phyloP scores from a whole-genome alignment of 2,888 invertebrate genomes.

The Limulus polyphemus region DNA sequence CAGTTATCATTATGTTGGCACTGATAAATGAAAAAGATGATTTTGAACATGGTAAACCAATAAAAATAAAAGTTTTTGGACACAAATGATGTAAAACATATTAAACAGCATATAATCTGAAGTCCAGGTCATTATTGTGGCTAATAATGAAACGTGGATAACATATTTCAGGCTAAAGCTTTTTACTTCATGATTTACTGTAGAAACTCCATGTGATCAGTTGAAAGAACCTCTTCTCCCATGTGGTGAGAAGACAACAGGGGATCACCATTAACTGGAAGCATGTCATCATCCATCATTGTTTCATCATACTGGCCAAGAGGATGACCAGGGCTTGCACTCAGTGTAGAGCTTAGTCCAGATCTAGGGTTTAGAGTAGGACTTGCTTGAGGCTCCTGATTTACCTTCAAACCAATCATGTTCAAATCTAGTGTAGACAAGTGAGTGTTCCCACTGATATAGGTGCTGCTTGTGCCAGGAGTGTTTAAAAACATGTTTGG shows the following conservation, averaged over 20 bases:
- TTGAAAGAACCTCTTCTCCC: no score
- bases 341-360: conserved; percentile 5
- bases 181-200: no score
- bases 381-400: conserved; percentile 1
- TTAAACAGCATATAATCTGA: no score
- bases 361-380: conserved; percentile 7
- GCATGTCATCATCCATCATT: conserved; percentile 16
- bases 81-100: no score
- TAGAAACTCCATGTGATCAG: no score
- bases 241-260: conserved; percentile 15
- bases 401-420: not conserved
- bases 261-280: conserved; percentile 16
- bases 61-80: no score
- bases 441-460: not conserved
- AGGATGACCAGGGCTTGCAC: conserved; percentile 2
- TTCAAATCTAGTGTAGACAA: not conserved
- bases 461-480: not conserved
- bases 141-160: no score
- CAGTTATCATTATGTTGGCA: no score
- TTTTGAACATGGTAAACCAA: no score
- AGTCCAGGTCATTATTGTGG: no score
- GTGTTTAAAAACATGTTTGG: not conserved
- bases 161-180: no score
- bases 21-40: no score
- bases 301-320: conserved; percentile 7